phyloP scores from a whole-genome alignment of 2,888 invertebrate genomes.

The Cyclophora albipunctata region DNA sequence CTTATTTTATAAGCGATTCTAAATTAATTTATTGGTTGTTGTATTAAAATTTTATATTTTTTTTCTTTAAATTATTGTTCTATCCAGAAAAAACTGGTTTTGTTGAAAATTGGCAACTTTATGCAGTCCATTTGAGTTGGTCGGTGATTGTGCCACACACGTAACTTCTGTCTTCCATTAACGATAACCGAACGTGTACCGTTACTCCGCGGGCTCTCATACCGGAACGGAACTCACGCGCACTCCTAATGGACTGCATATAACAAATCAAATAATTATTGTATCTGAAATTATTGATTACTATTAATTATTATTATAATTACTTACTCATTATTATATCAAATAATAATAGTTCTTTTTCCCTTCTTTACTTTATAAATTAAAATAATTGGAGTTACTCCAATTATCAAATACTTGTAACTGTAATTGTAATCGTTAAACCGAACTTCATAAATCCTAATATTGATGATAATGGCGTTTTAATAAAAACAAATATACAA shows the following conservation, averaged over 20 bases:
- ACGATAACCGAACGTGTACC: slow-evolving; percentile 1
- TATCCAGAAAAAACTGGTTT: slow-evolving; percentile 48
- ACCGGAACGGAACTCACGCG: not conserved
- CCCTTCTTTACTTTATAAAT: slow-evolving; percentile 59
- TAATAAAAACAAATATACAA: slow-evolving; percentile 74
- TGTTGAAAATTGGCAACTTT: slow-evolving; percentile 61
- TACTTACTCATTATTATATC: slow-evolving; percentile 34
- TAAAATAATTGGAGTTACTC: slow-evolving; percentile 55
- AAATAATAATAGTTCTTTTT: slow-evolving; percentile 53
- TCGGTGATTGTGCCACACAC: slow-evolving; percentile 51
- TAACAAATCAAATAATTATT: slow-evolving; percentile 16
- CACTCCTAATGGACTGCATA: slow-evolving; percentile 40
- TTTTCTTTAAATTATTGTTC: slow-evolving; percentile 69
- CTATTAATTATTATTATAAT: slow-evolving; percentile 37
- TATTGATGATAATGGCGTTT: slow-evolving; percentile 76
- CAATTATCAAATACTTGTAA: slow-evolving; percentile 58
- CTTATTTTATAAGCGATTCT: slow-evolving; percentile 74
- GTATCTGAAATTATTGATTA: slow-evolving; percentile 31
- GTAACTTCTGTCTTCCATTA: slow-evolving; percentile 52
- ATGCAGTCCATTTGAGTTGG: slow-evolving; percentile 58
- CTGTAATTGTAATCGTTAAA: slow-evolving; percentile 70
- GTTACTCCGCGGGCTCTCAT: too few relatives aligned
- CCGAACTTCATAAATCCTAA: slow-evolving; percentile 75
- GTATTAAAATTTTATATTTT: slow-evolving; percentile 67
- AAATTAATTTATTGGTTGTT: slow-evolving; percentile 77